phyloP scores from a whole-genome alignment of 2,113 vertebrate genomes.

The Myiagra hebetior region DNA sequence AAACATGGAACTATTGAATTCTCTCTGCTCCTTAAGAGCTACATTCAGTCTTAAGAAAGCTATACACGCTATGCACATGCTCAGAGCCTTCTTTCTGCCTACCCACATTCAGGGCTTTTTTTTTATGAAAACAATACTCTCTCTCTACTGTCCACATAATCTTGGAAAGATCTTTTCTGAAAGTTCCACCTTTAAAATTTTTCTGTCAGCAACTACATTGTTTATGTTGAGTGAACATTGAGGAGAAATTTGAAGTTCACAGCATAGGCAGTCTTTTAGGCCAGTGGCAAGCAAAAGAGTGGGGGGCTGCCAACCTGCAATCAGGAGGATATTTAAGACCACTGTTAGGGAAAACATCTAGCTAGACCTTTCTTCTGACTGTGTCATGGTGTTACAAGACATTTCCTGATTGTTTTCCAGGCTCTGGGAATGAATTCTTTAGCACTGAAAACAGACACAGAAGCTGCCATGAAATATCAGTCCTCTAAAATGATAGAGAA shows the following conservation, averaged over 20 bases:
- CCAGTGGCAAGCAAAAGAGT: background rate
- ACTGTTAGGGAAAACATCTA: background rate
- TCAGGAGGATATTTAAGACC: background rate
- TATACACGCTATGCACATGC: background rate
- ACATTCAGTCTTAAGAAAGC: background rate
- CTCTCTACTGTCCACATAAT: background rate
- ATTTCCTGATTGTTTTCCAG: background rate
- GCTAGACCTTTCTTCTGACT: background rate
- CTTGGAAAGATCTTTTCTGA: background rate
- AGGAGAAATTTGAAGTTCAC: background rate
- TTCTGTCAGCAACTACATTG: background rate
- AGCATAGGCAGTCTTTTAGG: background rate
- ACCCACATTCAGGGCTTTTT: accelerated
- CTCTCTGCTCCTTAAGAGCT: background rate
- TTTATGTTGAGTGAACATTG: background rate
- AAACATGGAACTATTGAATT: background rate
- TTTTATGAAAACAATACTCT: background rate
- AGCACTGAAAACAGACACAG: background rate
- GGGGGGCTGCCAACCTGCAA: background rate
- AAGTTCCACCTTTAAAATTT: background rate
- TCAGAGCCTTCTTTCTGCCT: background rate
- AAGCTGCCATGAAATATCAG: background rate
- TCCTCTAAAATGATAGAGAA: background rate
- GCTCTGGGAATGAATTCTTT: background rate
- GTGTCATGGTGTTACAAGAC: accelerated